phyloP scores from a whole-genome alignment of 2,113 vertebrate genomes.

The Ophiodon elongatus region DNA sequence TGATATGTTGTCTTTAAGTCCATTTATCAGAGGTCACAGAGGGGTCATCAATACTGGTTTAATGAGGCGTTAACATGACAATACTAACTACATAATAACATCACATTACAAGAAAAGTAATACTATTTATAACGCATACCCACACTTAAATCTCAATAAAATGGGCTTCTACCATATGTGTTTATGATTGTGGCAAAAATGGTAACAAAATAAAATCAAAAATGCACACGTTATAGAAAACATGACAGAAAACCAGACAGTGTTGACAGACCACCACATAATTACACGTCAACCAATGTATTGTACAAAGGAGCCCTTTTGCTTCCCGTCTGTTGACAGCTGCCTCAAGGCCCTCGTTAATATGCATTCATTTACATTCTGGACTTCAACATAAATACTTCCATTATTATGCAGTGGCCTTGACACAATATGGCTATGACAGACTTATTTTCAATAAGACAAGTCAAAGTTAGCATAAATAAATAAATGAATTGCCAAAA shows the following conservation, averaged over 20 bases:
- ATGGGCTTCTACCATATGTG: not conserved
- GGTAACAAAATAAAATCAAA: not conserved
- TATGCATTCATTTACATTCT: slow-evolving; percentile 31
- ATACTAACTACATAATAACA: not conserved
- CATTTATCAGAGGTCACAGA: not conserved
- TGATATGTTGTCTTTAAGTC: not conserved
- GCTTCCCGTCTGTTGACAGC: slow-evolving; percentile 50
- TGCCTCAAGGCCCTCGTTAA: slow-evolving; percentile 40
- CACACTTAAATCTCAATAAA: not conserved
- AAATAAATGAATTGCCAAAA: too few relatives aligned
- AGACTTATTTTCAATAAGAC: slow-evolving; percentile 6
- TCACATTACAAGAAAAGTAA: not conserved
- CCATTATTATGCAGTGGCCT: not conserved
- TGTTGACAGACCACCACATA: slow-evolving; percentile 22
- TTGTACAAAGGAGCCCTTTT: slow-evolving; percentile 20
- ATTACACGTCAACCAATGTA: slow-evolving; percentile 22
- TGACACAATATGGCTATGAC: slow-evolving; percentile 13
- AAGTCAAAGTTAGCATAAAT: not conserved
- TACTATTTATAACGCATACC: not conserved
- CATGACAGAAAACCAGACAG: slow-evolving; percentile 18
- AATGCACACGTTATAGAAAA: slow-evolving; percentile 20
- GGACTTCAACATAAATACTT: slow-evolving; percentile 16
- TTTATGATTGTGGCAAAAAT: not conserved
- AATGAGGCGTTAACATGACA: not conserved
- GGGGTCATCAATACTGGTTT: not conserved